A percentile compares a stretch with the other conserved stretches of the same genome.
These are phyloP conservation scores for Athripsodes cinereus DNA, from an alignment of 2,888 invertebrate species.

Conservation along the genomic window DNA sequence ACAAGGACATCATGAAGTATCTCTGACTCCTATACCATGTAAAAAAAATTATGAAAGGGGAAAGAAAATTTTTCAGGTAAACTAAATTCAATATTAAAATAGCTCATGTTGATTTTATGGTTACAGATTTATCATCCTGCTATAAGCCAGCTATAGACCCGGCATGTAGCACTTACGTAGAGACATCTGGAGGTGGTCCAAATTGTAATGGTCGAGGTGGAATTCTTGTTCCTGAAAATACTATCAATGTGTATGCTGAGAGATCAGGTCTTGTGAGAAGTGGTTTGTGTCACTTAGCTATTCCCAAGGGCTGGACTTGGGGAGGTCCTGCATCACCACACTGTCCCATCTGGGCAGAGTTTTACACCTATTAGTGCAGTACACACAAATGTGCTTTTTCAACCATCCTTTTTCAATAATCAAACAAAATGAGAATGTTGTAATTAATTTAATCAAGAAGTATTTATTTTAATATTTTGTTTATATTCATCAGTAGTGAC, in stretches of 20 bases:
- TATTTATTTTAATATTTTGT: too few relatives aligned
- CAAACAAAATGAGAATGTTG: too few relatives aligned
- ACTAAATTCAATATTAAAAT: too few relatives aligned
- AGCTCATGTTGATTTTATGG: too few relatives aligned
- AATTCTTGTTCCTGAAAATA: constrained; percentile 19
- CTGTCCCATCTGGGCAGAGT: constrained; percentile 73
- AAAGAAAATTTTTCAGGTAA: too few relatives aligned
- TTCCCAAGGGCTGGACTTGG: constrained; percentile 81
- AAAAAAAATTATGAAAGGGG: too few relatives aligned
- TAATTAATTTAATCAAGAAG: too few relatives aligned
- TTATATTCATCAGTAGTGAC: too few relatives aligned
- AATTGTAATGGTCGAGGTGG: constrained; percentile 10
- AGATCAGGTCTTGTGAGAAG: constrained; percentile 58
- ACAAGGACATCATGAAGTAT: too few relatives aligned
- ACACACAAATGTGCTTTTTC: too few relatives aligned
- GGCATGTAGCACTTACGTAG: constrained; percentile 20
- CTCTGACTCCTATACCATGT: too few relatives aligned
- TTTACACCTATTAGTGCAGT: constrained; percentile 36
- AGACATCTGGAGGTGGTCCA: constrained; percentile 9
- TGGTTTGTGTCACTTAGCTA: constrained; percentile 69
- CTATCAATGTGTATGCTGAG: constrained; percentile 8
- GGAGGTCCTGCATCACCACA: constrained; percentile 70
- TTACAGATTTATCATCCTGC: constrained; percentile 24
- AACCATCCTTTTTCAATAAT: too few relatives aligned
- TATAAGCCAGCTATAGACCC: constrained; percentile 25